These are phyloP conservation scores for Aromia moschata DNA, from an alignment of 2,888 invertebrate species.

Conservation along the genomic window DNA sequence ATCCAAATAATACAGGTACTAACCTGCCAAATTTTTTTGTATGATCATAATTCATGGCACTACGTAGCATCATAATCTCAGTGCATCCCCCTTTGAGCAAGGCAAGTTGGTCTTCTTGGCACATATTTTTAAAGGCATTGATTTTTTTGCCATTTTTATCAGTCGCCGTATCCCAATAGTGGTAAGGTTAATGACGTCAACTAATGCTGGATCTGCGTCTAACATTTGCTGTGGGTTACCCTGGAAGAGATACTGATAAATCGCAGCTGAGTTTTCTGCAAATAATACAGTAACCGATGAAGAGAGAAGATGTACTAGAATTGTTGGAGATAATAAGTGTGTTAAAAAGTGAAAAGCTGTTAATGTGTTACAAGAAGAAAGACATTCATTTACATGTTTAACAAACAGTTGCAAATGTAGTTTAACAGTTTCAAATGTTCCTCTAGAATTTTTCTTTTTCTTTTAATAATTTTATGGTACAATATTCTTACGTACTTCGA, in stretches of 20 bases:
- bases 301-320: no score
- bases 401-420: no score
- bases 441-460: no score
- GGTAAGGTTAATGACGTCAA: conserved; percentile 89
- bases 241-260: conserved; percentile 32
- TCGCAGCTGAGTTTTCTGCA: not conserved
- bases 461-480: no score
- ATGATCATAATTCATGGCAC: conserved; percentile 91
- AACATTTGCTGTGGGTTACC: conserved; percentile 49
- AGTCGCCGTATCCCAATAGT: conserved; percentile 90
- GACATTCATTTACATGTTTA: no score
- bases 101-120: conserved; percentile 91
- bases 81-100: conserved; percentile 93
- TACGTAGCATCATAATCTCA: conserved; percentile 94
- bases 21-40: conserved; percentile 91
- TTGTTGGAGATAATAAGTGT: no score
- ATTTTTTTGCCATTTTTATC: conserved; percentile 88
- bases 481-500: no score
- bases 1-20: conserved; percentile 22
- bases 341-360: no score
- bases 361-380: no score
- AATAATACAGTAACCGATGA: no score
- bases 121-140: conserved; percentile 90
- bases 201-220: conserved; percentile 72
- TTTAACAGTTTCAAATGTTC: no score